A percentile compares a stretch with the other conserved stretches of the same genome.
phyloP scores from a whole-genome alignment of 2,797 vertebrate genomes.

The Synaphobranchus kaupii region DNA sequence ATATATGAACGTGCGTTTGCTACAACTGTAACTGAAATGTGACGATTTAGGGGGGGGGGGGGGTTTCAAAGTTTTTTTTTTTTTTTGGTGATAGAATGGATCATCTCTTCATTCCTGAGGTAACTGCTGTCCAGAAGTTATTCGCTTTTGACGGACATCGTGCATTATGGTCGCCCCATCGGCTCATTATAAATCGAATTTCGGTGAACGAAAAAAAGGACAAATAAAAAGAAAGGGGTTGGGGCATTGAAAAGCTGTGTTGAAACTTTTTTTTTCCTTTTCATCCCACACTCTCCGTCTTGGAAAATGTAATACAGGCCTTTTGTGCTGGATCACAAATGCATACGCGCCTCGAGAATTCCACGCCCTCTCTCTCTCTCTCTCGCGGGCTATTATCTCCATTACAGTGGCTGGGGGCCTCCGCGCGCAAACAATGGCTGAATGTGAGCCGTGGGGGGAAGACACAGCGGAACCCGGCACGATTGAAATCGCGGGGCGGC shows the following conservation, averaged over 20 bases:
- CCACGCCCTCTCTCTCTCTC: slow-evolving; percentile 35
- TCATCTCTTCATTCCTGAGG: neutral
- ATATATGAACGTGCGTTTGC: neutral
- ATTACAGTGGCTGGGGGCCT: slow-evolving; percentile 41
- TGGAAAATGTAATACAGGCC: slow-evolving; percentile 44
- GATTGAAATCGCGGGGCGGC: slow-evolving; percentile 36
- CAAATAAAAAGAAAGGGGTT: neutral
- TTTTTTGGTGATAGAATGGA: neutral
- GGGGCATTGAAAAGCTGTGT: slow-evolving; percentile 25
- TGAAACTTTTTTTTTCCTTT: slow-evolving; percentile 42
- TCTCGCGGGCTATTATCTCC: slow-evolving; percentile 48
- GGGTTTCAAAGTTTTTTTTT: neutral
- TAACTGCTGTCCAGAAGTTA: neutral
- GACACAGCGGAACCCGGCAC: slow-evolving; percentile 45
- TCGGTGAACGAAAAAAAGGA: slow-evolving; percentile 6
- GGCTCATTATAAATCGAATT: slow-evolving; percentile 48
- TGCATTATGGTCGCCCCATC: neutral
- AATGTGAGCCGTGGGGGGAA: slow-evolving; percentile 47
- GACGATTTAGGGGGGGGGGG: neutral
- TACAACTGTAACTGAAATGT: neutral
- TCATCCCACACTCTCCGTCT: slow-evolving; percentile 1
- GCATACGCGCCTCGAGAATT: slow-evolving; percentile 48
- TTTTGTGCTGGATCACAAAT: slow-evolving; percentile 46
- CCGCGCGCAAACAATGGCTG: slow-evolving; percentile 48
- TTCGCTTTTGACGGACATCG: neutral